Evolutionary conservation across 2,113 vertebrate genomes (phyloP), one percentile per base, ranked within the genome.

Genomic region (Thermophis baileyi): DNA sequence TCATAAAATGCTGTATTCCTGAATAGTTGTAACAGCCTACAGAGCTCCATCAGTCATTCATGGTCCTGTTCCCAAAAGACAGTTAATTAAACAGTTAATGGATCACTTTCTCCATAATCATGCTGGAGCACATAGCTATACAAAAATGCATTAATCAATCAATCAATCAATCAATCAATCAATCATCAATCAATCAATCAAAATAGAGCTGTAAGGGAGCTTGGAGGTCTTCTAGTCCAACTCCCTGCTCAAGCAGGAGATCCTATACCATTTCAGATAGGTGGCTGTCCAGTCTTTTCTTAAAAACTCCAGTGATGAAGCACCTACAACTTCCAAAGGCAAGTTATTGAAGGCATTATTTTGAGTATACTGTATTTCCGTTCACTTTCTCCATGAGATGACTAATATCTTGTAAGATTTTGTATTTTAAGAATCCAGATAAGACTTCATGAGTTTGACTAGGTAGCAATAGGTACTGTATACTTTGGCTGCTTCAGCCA

Each of bases 1-100:
- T 69, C 30, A 69, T 16, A 69, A 16, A 69, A 69, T n/a, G 30
- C 0, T n/a, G 30, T 35, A 53, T 95, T 88, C 95, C 40, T 86
- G 90, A 92, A 44, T 85, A 24, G 6, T 86, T 94, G 5, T 93
- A 95, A 92, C 51, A 95, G 49, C 63, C 90, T 95, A 93, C 69
- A 74, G 93, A 86, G 89, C 89, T 87, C 95, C 95, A 91, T 95
- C 94, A 92, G 3, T 95, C 95, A 94, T 44, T 53, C 89, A 90
- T 69, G 94, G 85, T 49, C 93, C 60, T 89, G 12, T 69, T 69
- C 27, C 2, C 35, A 74, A 6, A 74, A 18, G 2, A 18, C 30
- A 74, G 14, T 35, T 81, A 81, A 81, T 40, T 7, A 69, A 69
- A 14, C 18, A 40, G 18, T 81, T 7, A 40, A 74, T 74, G n/a